Percentiles rank a stretch among this genome's conserved stretches.
These are phyloP conservation scores for Meghimatium bilineatum DNA, from an alignment of 2,888 invertebrate genomes.

Conservation along the genomic window DNA sequence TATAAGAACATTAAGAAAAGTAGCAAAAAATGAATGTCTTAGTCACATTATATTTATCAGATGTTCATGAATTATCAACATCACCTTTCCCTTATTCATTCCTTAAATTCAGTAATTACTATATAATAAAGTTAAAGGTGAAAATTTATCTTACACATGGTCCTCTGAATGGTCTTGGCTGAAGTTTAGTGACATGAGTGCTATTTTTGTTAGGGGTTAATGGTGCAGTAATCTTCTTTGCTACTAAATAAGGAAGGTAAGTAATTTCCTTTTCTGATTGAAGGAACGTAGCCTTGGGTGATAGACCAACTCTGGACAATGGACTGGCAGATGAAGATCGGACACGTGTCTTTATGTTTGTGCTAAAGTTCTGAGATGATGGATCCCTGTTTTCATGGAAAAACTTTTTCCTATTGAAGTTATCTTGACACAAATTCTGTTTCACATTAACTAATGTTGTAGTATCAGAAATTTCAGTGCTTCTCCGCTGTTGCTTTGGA, in stretches of 20 bases:
- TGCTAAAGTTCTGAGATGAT: not conserved
- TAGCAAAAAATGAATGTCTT: too few relatives aligned
- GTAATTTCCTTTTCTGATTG: constrained; percentile 41
- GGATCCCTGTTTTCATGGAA: not conserved
- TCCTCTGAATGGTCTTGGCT: not conserved
- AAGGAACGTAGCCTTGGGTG: not conserved
- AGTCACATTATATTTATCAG: too few relatives aligned
- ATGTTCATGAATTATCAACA: too few relatives aligned
- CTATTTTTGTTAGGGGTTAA: constrained; percentile 8
- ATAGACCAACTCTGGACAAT: not conserved
- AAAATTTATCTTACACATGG: constrained; percentile 19
- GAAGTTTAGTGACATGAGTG: not conserved
- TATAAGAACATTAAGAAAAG: too few relatives aligned
- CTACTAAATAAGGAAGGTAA: not conserved
- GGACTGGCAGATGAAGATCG: not conserved
- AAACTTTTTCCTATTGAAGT: not conserved
- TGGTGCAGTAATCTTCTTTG: not conserved
- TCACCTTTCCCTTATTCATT: too few relatives aligned
- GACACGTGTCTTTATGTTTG: not conserved
- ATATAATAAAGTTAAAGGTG: not conserved
- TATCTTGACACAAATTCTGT: not conserved
- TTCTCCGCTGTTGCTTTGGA: constrained; percentile 38
- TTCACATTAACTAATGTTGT: not conserved
- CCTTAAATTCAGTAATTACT: too few relatives aligned
- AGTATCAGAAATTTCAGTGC: not conserved